A percentile compares a stretch with the other conserved stretches of the same genome.
Evolutionary conservation across 1,140 invertebrate species (phyloP).

Genomic region (Lepidotrigona ventralis): DNA sequence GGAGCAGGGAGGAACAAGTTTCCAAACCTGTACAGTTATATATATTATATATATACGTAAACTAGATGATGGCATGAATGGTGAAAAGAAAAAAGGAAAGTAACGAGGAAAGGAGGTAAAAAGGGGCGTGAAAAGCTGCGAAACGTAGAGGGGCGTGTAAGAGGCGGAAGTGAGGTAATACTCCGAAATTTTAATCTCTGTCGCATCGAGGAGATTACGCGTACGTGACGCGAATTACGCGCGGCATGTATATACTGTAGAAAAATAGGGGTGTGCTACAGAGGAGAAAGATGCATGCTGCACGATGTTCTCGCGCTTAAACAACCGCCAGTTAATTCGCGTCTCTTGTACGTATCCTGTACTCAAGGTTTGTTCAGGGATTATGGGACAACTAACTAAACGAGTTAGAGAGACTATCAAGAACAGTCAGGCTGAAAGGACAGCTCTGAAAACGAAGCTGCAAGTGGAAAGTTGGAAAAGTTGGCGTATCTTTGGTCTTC

Average conservation of each 20-base stretch:
- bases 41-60: not conserved
- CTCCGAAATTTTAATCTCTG: conserved; percentile 36
- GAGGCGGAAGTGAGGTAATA: not conserved
- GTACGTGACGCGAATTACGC: conserved; percentile 30
- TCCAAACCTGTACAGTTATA: not conserved
- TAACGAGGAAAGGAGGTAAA: not conserved
- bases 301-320: not conserved
- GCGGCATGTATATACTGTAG: not conserved
- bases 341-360: not conserved
- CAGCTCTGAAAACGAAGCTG: not conserved
- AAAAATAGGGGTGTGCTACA: not conserved
- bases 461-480: not conserved
- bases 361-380: not conserved
- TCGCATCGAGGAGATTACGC: conserved; percentile 34
- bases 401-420: not conserved
- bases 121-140: not conserved
- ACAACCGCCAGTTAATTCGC: not conserved
- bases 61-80: too few species aligned
- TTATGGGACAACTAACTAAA: not conserved
- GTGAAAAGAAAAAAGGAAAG: not conserved
- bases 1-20: not conserved
- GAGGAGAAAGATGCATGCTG: too few species aligned
- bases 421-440: not conserved
- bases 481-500: not conserved
- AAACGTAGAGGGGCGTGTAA: conserved; percentile 2